These are phyloP conservation scores for Corythornis vintsioides DNA, from an alignment of 2,113 vertebrate genomes.

Conservation along the genomic window DNA sequence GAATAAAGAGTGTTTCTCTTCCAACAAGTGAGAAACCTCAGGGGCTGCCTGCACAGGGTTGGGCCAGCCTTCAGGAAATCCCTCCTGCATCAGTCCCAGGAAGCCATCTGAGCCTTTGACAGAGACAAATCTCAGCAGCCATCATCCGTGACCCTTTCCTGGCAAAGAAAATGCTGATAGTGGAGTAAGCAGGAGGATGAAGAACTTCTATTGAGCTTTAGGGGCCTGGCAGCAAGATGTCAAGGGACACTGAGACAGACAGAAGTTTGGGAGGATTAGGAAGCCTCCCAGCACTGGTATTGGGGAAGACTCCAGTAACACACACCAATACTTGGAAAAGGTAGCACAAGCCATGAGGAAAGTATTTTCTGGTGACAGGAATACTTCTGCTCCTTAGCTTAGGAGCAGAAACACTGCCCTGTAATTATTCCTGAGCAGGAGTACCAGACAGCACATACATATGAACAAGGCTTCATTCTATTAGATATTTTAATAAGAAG, in stretches of 20 bases:
- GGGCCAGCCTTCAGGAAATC: background rate
- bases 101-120: background rate
- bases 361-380: background rate
- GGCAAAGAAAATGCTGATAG: background rate
- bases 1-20: background rate
- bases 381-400: background rate
- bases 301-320: background rate
- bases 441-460: background rate
- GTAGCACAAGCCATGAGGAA: background rate
- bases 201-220: background rate
- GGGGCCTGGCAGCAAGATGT: background rate
- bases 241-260: background rate
- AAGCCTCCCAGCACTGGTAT: background rate
- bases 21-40: background rate
- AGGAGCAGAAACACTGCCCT: background rate
- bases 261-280: background rate
- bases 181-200: background rate
- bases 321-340: background rate
- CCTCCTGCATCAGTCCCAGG: background rate
- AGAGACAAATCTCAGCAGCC: background rate
- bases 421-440: background rate
- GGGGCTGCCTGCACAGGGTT: background rate
- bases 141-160: background rate
- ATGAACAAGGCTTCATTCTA: background rate
- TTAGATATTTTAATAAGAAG: background rate